Base-by-base conservation (phyloP, 2,113 vertebrate species). In the Solea senegalensis region DNA sequence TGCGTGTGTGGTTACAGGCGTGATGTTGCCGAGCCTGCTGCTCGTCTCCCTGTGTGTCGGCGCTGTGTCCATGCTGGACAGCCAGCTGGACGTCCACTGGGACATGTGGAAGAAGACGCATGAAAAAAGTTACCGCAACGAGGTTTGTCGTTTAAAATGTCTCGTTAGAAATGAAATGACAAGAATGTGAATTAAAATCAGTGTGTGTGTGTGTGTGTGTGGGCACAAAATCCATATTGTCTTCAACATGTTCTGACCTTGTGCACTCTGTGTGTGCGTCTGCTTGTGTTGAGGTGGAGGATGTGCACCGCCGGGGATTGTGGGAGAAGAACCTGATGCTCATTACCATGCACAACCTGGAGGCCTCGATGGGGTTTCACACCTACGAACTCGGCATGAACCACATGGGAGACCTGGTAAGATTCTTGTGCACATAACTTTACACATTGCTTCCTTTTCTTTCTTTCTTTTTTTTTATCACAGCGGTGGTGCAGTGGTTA, bases 301-400 rank as follows among this genome's bases (percentile, higher is more conserved):
- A 97, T 48, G 14, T 9, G 0, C 44, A 8, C 5, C 93, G 95
- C 2, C 90, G 96, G 0, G 46, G 68, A 39, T 87, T 94, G 1
- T 98, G 97, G 97, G 96, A 97, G 86, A 92, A 88, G 65, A 97
- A 96, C 86, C 81, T 97, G 64, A 76, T 81, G 52, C 72, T 95
- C 8, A 95, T 98, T 75, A 93, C 9, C 0, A 60, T 91, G 7
- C 97, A 98, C 65, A 98, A 98, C 64, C 92, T 98, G 80, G 97
- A 98, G 83, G 85, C 91, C 14, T 95, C 96, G 0, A 90, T 98
- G 94, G 97, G 96, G 15, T 78, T 96, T 15, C 95, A 93, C 67
- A 94, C 94, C n/a, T 97, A 95, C 50, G 85, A 94, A 0, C 85
- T 98, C 49, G 85, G 80, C 34, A 96, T 98, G 96, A 98, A 98